Conservation (phyloP, 2,113 vertebrate species). For the Gallinago media region DNA sequence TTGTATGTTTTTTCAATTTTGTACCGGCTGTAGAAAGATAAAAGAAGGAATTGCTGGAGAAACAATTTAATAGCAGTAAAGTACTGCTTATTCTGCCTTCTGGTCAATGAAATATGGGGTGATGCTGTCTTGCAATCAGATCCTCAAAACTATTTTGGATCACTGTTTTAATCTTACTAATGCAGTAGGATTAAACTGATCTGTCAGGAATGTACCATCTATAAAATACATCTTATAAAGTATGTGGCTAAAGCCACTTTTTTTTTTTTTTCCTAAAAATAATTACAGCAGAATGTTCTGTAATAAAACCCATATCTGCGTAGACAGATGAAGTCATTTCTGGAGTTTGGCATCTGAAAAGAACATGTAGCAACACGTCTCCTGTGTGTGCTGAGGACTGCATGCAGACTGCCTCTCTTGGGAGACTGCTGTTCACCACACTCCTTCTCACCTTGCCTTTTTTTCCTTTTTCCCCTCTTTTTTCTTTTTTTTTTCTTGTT, state of each 20-base stretch:
- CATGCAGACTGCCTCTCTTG: background rate
- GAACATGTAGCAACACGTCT: rapidly evolving
- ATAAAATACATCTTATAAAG: background rate
- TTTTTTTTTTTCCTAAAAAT: background rate
- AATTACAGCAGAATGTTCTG: background rate
- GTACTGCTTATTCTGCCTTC: background rate
- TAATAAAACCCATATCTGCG: background rate
- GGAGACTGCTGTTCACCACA: background rate
- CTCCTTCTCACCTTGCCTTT: background rate
- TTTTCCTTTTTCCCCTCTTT: no score
- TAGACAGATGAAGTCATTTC: background rate
- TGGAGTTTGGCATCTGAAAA: background rate
- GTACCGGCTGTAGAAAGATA: background rate
- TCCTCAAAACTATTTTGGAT: background rate
- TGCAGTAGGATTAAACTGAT: background rate
- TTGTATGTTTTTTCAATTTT: background rate
- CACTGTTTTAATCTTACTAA: background rate
- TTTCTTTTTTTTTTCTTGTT: background rate
- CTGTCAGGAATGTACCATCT: background rate
- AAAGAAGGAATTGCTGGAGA: background rate
- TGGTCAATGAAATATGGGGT: background rate
- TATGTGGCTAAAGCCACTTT: background rate
- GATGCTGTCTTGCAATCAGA: background rate
- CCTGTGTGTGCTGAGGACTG: background rate
- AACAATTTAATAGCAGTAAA: background rate